Evolutionary conservation across 2,888 invertebrate species (phyloP), one percentile per base, ranked within the genome.

Genomic region (Eupithecia abbreviata): DNA sequence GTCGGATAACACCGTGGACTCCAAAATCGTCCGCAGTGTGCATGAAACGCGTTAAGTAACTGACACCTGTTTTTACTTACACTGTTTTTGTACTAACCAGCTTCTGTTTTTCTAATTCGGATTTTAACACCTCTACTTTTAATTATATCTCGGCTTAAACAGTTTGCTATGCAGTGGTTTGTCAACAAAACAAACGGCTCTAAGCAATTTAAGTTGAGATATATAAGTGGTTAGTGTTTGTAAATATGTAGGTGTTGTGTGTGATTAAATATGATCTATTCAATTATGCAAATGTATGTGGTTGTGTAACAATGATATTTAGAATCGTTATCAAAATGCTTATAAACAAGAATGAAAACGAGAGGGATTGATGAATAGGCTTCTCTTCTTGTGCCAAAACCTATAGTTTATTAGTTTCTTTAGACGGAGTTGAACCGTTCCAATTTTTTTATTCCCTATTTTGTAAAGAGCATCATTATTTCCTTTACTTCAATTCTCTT

Each of bases 21-120:
- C 43, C 45, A 65, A 18, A n/a, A 70, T 42, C 68, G 73, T 79
- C 76, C 78, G 67, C 72, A 75, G 79, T 83, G 78, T 85, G 86
- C 87, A 87, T 86, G 87, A 77, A 78, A 75, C 70, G 55, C 30
- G 30, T 62, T 62, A 9, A 75, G 70, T 74, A 84, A 82, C 82
- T 73, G 71, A 62, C 84, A 85, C 84, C 72, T 80, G 71, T 80
- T 74, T 76, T 79, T 79, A 72, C 45, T 65, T 74, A 79, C 79
- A 81, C 82, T 79, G 77, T 80, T 80, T 83, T 75, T 73, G 5
- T 58, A 85, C 82, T 84, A 84, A 84, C 83, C 73, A 73, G 15
- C 15, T 18, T 68, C 7, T 67, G 9, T 15, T 69, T 18, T 49
- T 69, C 30, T 68, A 42, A 42, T 42, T 42, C 13, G 15, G 41